phyloP scores from a whole-genome alignment of 92 coral and sea anemone genomes.

The Scolanthus callimorphus region DNA sequence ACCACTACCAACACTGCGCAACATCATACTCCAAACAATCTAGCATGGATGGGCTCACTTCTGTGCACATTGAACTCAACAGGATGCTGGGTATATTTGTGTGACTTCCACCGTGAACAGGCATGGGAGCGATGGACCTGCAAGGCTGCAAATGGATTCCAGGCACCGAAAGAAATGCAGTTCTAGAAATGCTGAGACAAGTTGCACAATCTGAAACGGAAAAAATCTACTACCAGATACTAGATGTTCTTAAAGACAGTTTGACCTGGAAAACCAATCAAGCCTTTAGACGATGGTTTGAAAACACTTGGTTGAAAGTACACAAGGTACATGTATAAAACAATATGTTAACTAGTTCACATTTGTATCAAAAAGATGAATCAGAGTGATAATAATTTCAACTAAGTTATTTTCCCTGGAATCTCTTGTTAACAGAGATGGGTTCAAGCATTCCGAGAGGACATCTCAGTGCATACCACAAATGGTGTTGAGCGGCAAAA shows the following conservation, averaged over 20 bases:
- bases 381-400: not conserved
- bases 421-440: slow-evolving; percentile 23
- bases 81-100: slow-evolving; percentile 40
- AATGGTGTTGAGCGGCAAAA: slow-evolving; percentile 47
- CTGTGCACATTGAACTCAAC: too few species aligned
- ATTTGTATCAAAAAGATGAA: too few species aligned
- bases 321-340: slow-evolving; percentile 14
- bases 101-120: slow-evolving; percentile 63
- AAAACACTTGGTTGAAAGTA: slow-evolving; percentile 35
- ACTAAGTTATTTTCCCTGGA: not conserved
- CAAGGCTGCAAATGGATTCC: slow-evolving; percentile 27
- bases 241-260: slow-evolving; percentile 14
- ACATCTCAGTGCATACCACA: slow-evolving; percentile 28
- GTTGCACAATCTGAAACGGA: slow-evolving; percentile 22
- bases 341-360: too few species aligned
- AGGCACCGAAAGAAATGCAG: slow-evolving; percentile 3
- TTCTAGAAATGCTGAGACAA: slow-evolving; percentile 12
- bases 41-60: too few species aligned
- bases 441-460: slow-evolving; percentile 30
- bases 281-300: slow-evolving; percentile 31
- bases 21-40: too few species aligned
- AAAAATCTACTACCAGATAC: slow-evolving; percentile 12
- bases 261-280: slow-evolving; percentile 7
- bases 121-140: slow-evolving; percentile 60
- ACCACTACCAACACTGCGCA: too few species aligned